These are phyloP conservation scores for Brachyptera risi DNA, from an alignment of 2,888 invertebrate species.

Conservation along the genomic window DNA sequence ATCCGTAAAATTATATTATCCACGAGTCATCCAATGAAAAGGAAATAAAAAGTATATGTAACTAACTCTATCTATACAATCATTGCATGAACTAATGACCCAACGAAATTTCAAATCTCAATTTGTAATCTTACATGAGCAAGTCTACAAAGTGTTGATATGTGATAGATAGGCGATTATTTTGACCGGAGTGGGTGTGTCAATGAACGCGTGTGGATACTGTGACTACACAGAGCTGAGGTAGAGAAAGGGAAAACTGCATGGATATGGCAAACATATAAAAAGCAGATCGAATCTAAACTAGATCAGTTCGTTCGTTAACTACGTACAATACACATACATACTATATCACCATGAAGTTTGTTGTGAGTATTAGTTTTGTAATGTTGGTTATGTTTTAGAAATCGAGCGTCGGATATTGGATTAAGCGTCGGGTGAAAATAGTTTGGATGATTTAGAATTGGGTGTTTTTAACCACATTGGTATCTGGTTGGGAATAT, in stretches of 20 bases:
- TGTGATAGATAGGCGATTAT: background rate
- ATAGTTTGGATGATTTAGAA: background rate
- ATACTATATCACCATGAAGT: slow-evolving; percentile 27
- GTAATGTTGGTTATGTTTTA: background rate
- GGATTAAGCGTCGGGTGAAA: background rate
- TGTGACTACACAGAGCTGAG: background rate
- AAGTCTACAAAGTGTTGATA: background rate
- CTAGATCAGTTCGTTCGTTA: slow-evolving; percentile 23
- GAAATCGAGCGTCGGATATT: background rate
- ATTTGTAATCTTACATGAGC: too few species aligned
- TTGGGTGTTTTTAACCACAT: background rate
- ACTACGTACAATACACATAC: slow-evolving; percentile 15
- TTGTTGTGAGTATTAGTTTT: slow-evolving; percentile 26
- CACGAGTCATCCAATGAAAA: too few species aligned
- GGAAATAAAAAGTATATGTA: too few species aligned
- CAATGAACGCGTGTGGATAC: background rate
- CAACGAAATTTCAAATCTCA: too few species aligned
- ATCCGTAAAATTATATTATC: too few species aligned
- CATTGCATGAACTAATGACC: too few species aligned
- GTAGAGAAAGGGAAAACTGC: slow-evolving; percentile 11
- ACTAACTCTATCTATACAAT: too few species aligned
- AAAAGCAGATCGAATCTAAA: slow-evolving; percentile 6
- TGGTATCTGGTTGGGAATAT: too few species aligned
- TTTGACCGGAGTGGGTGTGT: slow-evolving; percentile 14
- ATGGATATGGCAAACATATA: slow-evolving; percentile 23